phyloP scores from a whole-genome alignment of 2,797 vertebrate species.

The Phalloptychus januarius region DNA sequence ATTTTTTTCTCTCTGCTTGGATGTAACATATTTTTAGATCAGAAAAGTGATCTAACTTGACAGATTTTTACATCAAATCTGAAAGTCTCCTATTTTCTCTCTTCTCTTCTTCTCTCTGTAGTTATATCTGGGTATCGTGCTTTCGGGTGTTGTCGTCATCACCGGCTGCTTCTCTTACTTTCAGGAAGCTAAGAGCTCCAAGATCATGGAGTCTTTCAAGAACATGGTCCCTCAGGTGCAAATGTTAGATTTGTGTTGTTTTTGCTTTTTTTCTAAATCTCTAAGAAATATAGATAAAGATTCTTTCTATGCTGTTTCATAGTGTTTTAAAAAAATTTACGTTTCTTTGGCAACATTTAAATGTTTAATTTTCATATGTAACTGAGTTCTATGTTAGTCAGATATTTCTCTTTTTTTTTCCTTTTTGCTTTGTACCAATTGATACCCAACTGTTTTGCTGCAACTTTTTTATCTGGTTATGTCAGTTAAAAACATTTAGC shows the following conservation, averaged over 20 bases:
- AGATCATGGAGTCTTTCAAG: conserved; percentile 96
- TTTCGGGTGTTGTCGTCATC: conserved; percentile 93
- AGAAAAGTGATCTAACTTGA: conserved; percentile 4
- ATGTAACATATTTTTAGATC: conserved; percentile 37
- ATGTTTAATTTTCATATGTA: background rate
- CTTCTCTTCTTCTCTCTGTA: conserved; percentile 46
- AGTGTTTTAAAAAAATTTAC: background rate
- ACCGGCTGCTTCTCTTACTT: conserved; percentile 96
- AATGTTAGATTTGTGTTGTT: background rate
- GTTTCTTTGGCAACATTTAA: background rate
- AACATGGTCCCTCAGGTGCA: conserved; percentile 94
- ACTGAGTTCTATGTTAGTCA: background rate
- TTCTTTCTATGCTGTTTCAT: background rate
- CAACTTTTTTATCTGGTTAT: background rate
- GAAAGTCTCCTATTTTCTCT: background rate
- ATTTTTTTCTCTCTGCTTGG: background rate
- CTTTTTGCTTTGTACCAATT: background rate
- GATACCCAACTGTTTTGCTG: background rate
- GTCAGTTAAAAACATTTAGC: no score
- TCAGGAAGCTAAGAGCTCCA: conserved; percentile 93
- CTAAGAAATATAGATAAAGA: background rate
- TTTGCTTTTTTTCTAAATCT: background rate
- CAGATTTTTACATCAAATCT: background rate
- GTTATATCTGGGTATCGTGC: conserved; percentile 91
- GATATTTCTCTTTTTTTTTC: background rate